phyloP scores from a whole-genome alignment of 2,113 vertebrate species.

The Butorides virescens region DNA sequence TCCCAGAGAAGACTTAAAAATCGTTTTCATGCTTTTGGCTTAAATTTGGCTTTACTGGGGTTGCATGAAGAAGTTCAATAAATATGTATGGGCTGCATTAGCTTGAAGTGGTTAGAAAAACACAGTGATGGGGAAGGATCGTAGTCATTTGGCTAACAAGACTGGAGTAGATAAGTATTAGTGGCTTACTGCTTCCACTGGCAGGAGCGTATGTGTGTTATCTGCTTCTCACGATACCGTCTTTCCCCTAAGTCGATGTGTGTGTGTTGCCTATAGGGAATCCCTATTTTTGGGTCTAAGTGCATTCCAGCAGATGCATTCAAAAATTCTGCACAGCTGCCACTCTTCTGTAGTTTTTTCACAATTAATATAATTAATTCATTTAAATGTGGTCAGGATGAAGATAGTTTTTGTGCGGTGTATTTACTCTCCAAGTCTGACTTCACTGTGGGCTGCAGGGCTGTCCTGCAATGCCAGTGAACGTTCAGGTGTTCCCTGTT shows the following conservation, averaged over 20 bases:
- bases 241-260: neutral
- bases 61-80: neutral
- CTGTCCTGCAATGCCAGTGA: neutral
- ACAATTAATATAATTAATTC: too few relatives aligned
- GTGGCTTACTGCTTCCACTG: neutral
- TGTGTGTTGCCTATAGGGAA: rapidly evolving
- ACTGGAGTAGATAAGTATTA: neutral
- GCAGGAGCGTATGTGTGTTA: rapidly evolving
- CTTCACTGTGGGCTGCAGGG: neutral
- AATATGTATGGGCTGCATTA: neutral
- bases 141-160: neutral
- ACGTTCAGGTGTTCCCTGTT: neutral
- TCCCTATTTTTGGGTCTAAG: neutral
- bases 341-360: neutral
- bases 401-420: rapidly evolving
- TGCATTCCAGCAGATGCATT: neutral
- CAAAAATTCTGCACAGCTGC: neutral
- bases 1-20: neutral
- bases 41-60: neutral
- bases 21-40: neutral
- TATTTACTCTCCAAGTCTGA: neutral
- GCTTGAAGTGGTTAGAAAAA: neutral
- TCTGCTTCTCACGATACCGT: neutral
- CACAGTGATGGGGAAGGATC: neutral
- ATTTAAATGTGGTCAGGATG: neutral